Percentiles rank a stretch among this genome's conserved stretches.
Evolutionary conservation across 2,113 vertebrate genomes (phyloP).

Genomic region (Paramisgurnus dabryanus): DNA sequence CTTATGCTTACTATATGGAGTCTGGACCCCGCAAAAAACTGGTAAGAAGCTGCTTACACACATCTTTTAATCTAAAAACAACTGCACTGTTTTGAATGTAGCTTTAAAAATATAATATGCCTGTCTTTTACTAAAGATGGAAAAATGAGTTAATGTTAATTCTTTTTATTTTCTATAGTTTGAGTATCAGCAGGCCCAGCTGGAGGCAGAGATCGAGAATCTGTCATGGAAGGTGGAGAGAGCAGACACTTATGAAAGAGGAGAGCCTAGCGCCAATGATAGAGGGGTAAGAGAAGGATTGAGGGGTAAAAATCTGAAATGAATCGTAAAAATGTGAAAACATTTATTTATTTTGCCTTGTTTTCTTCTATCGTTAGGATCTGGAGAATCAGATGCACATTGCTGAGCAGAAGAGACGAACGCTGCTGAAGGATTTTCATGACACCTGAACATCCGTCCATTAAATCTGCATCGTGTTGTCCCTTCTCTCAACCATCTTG

Average conservation of each 20-base stretch:
- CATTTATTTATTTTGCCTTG: background rate
- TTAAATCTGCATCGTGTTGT: conserved; percentile 55
- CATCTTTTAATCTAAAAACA: background rate
- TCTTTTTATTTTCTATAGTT: conserved; percentile 75
- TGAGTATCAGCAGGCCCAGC: conserved; percentile 98
- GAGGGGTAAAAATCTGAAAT: background rate
- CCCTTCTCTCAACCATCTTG: conserved; percentile 49
- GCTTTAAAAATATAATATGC: background rate
- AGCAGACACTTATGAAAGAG: conserved; percentile 96
- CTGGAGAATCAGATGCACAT: conserved; percentile 99
- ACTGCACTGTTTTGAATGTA: background rate
- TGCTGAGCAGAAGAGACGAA: conserved; percentile 96
- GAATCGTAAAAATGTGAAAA: background rate
- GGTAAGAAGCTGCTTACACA: conserved; percentile 75
- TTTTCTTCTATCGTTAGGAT: conserved; percentile 75
- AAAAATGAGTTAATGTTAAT: background rate
- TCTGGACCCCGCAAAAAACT: conserved; percentile 96
- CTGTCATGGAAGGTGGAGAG: conserved; percentile 98
- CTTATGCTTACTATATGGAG: conserved; percentile 99
- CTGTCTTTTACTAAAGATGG: background rate
- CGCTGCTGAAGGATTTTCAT: conserved; percentile 98
- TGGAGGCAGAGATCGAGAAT: conserved; percentile 99
- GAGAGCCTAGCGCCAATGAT: conserved; percentile 79
- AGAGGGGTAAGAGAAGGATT: conserved; percentile 71
- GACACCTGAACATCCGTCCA: conserved; percentile 84